Evolutionary conservation across 1,140 invertebrate genomes (phyloP), one percentile per base, ranked within the genome.

Genomic region (Kradibia gibbosae): DNA sequence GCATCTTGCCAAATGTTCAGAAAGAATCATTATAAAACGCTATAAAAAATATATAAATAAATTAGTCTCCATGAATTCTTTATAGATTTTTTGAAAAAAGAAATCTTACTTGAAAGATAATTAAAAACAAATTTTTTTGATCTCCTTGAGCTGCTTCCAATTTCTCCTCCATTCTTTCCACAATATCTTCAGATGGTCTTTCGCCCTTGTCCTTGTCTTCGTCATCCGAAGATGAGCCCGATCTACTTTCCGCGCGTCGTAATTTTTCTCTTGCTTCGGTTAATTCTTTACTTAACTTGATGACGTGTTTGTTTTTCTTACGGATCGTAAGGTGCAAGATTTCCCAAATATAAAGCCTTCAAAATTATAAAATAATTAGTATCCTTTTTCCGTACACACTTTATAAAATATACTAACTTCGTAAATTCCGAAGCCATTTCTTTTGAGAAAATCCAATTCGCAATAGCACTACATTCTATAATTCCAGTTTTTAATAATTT

Each of bases 361-460:
- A 86, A 85, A 28, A 67, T 25, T 36, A 81, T 71, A 57, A 74
- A 78, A 65, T 62, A 22, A 13, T 67, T 70, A 50, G 50, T 39
- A 72, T 70, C 1, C 36, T 57, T 55, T 74, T 65, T 62, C 13
- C 65, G n/a, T 80, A 20, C 17, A n/a, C n/a, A n/a, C 15, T 55
- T 50, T n/a, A 53, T 65, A n/a, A n/a, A 72, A 77, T 15, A 60
- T 81, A 89, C 87, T 87, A 89, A 95, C 94, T 97, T 98, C 0
- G 97, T 98, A 89, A 99, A 99, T 89, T 98, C 97, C 13, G 93
- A 90, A 34, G 93, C 93, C 97, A 99, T 99, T 88, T 99, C 97
- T 91, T 97, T 97, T 5, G 97, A 98, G 92, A 99, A 99, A 78
- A 99, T 95, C 99, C 98, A 99, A 86, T 98, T 99, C 39, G 98